phyloP scores from a whole-genome alignment of 2,888 invertebrate genomes.

The Pasiphila rectangulata region DNA sequence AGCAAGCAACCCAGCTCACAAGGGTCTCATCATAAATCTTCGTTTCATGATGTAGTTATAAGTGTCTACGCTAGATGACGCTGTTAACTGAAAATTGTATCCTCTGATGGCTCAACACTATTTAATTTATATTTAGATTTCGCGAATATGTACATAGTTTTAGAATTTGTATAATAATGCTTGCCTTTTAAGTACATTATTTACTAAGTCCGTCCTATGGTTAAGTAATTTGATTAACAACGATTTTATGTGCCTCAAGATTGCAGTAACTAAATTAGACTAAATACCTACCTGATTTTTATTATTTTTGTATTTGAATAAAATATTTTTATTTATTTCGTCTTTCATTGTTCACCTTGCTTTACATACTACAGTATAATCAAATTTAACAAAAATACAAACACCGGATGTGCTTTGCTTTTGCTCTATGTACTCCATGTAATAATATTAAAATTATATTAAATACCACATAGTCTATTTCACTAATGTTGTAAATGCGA shows the following conservation, averaged over 20 bases:
- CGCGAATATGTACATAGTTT: constrained; percentile 1
- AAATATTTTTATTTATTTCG: not conserved
- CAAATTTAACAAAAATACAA: too few relatives aligned
- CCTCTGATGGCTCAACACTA: constrained; percentile 1
- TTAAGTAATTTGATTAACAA: constrained; percentile 2
- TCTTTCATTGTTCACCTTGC: not conserved
- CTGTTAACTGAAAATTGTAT: not conserved
- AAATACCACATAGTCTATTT: too few relatives aligned
- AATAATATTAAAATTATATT: too few relatives aligned
- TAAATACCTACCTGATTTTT: constrained; percentile 1
- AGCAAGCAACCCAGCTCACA: too few relatives aligned
- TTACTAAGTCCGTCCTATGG: constrained; percentile 1
- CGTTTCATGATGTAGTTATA: not conserved
- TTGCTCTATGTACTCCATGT: too few relatives aligned
- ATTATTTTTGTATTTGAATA: constrained; percentile 1
- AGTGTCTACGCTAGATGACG: not conserved
- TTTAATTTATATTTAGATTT: not conserved
- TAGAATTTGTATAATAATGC: constrained; percentile 4
- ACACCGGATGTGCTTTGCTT: too few relatives aligned
- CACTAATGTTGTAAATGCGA: too few relatives aligned
- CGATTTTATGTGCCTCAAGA: not conserved
- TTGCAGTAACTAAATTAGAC: not conserved
- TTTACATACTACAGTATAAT: too few relatives aligned
- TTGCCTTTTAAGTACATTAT: constrained; percentile 2
- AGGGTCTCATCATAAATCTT: too few relatives aligned